Base-by-base conservation (phyloP, 2,888 invertebrate genomes). In the Drymonia ruficornis region DNA sequence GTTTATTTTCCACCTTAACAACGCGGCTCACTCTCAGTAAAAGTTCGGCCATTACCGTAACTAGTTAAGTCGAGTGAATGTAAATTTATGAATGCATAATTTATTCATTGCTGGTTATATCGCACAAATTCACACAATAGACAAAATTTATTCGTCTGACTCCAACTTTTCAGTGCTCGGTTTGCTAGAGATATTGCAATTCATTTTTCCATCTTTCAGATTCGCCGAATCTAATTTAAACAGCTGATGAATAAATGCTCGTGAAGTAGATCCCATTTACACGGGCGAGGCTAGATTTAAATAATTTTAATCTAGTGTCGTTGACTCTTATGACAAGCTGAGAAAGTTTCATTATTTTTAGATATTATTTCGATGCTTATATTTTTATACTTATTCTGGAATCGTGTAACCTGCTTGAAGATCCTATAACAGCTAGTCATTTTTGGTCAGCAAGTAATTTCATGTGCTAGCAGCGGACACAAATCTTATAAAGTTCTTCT, bases 21-120 rank as follows among this genome's bases (percentile, higher is more conserved):
- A 49, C 23, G 11, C 56, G n/a, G n/a, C n/a, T n/a, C n/a, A n/a
- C n/a, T n/a, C 49, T 52, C 56, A 54, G 51, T 48, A 61, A 66
- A 69, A 66, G 54, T 69, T 70, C 50, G 13, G 18, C 59, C 72
- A 59, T 80, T 76, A 78, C 67, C 63, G 56, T 63, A 64, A 72
- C 74, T 76, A 76, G 74, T 73, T 73, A 78, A 73, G 74, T 70
- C 69, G 34, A 56, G 70, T 67, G 70, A 76, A 78, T 80, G 72
- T 76, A 78, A 83, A 83, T 83, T 83, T 78, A 75, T 74, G 74
- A 75, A 74, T 76, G 73, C 70, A 80, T 80, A 83, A 84, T 83
- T 81, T 81, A 84, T 86, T 84, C 80, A 84, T 83, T 80, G 83
- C 77, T 70, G 76, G 76, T 78, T 83, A 84, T 84, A 80, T 74